phyloP scores from a whole-genome alignment of 2,888 invertebrate genomes.

The Callosobruchus maculatus region DNA sequence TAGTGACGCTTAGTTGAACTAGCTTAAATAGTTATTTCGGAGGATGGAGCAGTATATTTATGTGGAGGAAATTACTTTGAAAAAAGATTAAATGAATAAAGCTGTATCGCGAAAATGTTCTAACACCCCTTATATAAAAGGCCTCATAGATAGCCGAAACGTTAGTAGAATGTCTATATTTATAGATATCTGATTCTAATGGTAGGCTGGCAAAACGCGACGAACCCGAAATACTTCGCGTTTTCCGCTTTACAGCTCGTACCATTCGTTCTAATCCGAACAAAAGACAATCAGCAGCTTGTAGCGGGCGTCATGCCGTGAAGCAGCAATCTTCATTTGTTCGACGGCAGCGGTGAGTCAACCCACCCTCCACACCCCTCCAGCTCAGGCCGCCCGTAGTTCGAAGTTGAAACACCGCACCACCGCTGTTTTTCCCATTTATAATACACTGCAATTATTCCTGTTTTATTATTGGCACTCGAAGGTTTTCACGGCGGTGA shows the following conservation, averaged over 20 bases:
- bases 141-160: no score
- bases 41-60: no score
- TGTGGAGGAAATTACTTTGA: no score
- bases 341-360: neutral
- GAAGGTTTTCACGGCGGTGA: neutral
- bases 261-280: neutral
- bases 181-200: no score
- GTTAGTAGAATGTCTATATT: no score
- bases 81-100: no score
- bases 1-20: no score
- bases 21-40: no score
- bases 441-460: neutral
- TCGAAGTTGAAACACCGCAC: neutral
- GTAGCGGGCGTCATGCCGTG: neutral
- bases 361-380: neutral
- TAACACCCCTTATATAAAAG: no score
- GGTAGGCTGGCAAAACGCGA: no score
- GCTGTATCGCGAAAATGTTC: no score
- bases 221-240: no score
- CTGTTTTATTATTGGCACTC: neutral
- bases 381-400: neutral
- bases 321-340: neutral
- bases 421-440: neutral
- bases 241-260: neutral
- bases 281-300: neutral